Evolutionary conservation across 2,113 vertebrate species (phyloP).

Genomic region (Bubo blakistoni): DNA sequence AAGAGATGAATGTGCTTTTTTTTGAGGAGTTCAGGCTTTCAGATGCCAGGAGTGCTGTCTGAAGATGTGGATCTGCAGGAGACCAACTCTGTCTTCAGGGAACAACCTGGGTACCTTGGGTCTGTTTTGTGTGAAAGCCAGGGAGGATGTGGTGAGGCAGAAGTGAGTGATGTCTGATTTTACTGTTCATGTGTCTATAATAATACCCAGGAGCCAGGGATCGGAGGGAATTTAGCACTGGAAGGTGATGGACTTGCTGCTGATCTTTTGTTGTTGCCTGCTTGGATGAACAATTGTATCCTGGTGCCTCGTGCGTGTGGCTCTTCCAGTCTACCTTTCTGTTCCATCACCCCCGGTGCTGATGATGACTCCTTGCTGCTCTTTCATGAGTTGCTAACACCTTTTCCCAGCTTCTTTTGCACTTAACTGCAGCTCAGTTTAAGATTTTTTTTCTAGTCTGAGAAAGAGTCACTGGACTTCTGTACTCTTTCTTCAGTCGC

Average conservation of each 20-base stretch:
- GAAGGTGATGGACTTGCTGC: not conserved
- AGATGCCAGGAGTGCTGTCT: not conserved
- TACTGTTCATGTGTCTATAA: not conserved
- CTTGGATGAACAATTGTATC: not conserved
- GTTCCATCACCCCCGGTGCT: not conserved
- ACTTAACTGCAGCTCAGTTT: not conserved
- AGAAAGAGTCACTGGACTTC: not conserved
- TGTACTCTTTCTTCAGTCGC: not conserved
- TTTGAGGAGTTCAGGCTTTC: not conserved
- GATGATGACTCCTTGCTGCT: not conserved
- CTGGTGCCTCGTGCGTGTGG: fast-evolving
- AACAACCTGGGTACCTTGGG: not conserved
- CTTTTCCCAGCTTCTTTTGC: not conserved
- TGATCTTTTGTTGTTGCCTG: not conserved
- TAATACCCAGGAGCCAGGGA: not conserved
- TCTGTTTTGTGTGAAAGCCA: not conserved
- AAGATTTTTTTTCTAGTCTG: not conserved
- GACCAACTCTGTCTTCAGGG: not conserved
- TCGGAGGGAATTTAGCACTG: not conserved
- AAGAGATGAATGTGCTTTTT: not conserved
- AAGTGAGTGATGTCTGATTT: not conserved
- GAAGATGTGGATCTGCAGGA: not conserved
- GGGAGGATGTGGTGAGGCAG: not conserved
- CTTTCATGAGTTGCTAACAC: not conserved
- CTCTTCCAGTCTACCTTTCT: not conserved